phyloP scores from a whole-genome alignment of 1,140 invertebrate genomes.

The Cyrtorhinus lividipennis region DNA sequence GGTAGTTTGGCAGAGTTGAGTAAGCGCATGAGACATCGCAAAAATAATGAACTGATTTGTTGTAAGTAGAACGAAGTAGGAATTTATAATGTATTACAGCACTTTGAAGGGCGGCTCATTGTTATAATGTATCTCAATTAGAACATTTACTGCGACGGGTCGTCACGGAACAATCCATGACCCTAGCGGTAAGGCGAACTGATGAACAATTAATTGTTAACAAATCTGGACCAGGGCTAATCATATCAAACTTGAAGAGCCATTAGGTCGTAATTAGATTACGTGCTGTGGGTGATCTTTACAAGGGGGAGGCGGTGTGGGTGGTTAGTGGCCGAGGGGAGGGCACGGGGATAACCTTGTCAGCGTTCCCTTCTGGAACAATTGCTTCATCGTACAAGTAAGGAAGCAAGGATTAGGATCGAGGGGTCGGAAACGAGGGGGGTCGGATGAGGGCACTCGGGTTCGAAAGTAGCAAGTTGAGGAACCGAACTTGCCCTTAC shows the following conservation, averaged over 20 bases:
- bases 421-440: neutral
- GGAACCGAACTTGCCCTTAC: neutral
- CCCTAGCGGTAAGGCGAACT: neutral
- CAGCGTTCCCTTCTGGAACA: neutral
- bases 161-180: too few species aligned
- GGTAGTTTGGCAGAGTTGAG: too few species aligned
- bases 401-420: neutral
- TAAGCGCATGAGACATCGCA: too few species aligned
- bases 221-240: neutral
- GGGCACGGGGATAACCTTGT: neutral
- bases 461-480: neutral
- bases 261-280: conserved; percentile 3
- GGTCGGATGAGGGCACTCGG: neutral
- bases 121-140: too few species aligned
- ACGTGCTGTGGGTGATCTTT: neutral
- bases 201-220: conserved; percentile 4
- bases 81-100: too few species aligned
- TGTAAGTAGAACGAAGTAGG: too few species aligned
- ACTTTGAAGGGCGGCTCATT: too few species aligned
- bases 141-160: too few species aligned
- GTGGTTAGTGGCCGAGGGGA: neutral
- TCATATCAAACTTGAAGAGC: conserved; percentile 5
- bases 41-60: too few species aligned
- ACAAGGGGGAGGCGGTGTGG: neutral
- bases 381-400: neutral